Evolutionary conservation across 2,113 vertebrate genomes (phyloP).

Genomic region (Mastomys natalensis): DNA sequence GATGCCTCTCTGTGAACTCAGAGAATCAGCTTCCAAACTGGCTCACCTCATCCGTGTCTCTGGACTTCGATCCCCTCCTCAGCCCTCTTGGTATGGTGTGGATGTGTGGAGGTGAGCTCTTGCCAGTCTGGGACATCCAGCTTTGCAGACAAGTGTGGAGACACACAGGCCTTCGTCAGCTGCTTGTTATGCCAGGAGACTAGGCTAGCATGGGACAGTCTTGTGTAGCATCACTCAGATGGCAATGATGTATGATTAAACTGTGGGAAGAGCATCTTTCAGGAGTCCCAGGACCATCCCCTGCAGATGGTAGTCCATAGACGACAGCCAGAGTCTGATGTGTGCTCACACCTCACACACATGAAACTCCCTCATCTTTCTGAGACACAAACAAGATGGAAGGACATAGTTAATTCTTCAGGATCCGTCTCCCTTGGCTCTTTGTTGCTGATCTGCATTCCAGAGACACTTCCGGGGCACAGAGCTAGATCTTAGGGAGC

Average conservation of each 20-base stretch:
- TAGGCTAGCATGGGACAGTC: fast-evolving
- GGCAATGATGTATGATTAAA: background rate
- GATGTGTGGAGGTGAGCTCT: too few species aligned
- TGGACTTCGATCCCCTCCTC: background rate
- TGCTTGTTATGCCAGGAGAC: background rate
- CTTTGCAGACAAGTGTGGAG: background rate
- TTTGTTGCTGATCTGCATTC: background rate
- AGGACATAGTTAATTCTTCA: background rate
- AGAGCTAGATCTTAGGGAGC: background rate
- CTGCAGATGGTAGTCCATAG: fast-evolving
- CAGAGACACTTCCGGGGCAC: fast-evolving
- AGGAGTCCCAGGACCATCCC: background rate
- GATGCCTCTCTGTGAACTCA: fast-evolving
- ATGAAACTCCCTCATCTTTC: fast-evolving
- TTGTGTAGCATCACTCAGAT: background rate
- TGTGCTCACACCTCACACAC: fast-evolving
- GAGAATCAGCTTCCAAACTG: fast-evolving
- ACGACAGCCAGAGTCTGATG: fast-evolving
- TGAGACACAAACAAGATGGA: background rate
- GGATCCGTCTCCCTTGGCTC: background rate
- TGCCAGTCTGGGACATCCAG: background rate
- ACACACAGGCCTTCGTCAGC: fast-evolving
- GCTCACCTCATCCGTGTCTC: fast-evolving
- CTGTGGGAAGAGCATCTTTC: fast-evolving
- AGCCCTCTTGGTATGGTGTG: fast-evolving